Evolutionary conservation across 2,113 vertebrate genomes (phyloP).

Genomic region (Asarcornis scutulata): DNA sequence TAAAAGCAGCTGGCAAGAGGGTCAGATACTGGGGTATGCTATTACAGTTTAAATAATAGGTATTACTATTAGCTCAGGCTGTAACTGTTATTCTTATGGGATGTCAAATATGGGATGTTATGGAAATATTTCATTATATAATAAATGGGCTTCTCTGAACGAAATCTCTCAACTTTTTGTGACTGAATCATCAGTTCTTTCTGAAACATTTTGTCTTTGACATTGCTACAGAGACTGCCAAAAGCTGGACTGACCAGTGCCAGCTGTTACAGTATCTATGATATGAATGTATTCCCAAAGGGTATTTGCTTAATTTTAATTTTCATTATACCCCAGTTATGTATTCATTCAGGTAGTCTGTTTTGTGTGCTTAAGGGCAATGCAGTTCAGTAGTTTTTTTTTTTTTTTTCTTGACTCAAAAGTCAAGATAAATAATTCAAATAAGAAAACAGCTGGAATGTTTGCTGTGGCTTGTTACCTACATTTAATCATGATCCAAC

Average conservation of each 20-base stretch:
- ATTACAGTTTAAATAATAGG: not conserved
- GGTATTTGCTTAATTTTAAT: constrained; percentile 33
- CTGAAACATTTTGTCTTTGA: constrained; percentile 33
- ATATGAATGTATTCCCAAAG: not conserved
- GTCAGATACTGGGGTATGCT: not conserved
- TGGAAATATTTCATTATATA: constrained; percentile 49
- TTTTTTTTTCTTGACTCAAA: not conserved
- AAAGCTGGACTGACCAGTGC: not conserved
- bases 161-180: not conserved
- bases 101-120: constrained; percentile 14
- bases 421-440: constrained; percentile 14
- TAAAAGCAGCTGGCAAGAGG: not conserved
- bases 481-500: not conserved
- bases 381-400: not conserved
- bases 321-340: constrained; percentile 44
- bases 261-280: constrained; percentile 14
- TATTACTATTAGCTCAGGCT: constrained; percentile 26
- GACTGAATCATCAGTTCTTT: constrained; percentile 47
- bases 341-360: not conserved
- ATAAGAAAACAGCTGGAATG: not conserved
- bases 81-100: constrained; percentile 6
- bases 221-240: constrained; percentile 9
- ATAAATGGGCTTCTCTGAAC: not conserved
- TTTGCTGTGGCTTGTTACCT: constrained; percentile 7
- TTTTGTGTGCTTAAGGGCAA: not conserved